Base-by-base conservation (phyloP, 2,888 invertebrate species). In the Elysia crispata region DNA sequence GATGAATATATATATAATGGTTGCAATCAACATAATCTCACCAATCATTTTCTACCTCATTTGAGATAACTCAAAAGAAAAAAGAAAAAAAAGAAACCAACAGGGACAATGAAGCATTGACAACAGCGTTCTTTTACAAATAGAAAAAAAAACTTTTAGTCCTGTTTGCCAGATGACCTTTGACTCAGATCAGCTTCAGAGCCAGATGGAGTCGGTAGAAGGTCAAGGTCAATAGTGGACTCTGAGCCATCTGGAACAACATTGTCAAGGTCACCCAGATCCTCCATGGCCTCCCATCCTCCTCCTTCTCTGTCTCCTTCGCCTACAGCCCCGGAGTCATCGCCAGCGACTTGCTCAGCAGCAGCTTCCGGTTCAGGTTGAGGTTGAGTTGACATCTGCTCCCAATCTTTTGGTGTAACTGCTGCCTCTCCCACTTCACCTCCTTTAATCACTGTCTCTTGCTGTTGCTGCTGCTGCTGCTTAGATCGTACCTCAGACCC, bases 191-290 rank as follows among this genome's bases (percentile, higher is more conserved):
- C 23, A 25, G 50, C 25, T 25, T 79, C 69, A 1, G 75, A 67
- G 60, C 33, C 50, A 13, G 33, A 62, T 23, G 66, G 54, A 25
- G 72, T 41, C 23, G 76, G 80, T 30, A 76, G n/a, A n/a, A 73
- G 64, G 28, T 81, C 77, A n/a, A 77, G 67, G 23, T 81, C 81
- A 33, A 80, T 30, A 6, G 41, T 15, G 1, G 76, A 23, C 13
- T 30, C 60, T n/a, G 70, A 30, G 6, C 31, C 57, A 13, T 75
- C 70, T 15, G 76, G 5, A 30, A 33, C n/a, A 13, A 70, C 25
- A 70, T 18, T 20, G 25, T 80, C 74, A 49, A 77, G 28, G 33
- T 81, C 33, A 23, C 77, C 81, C 33, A 74, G 62, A n/a, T 77
- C 69, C 13, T 20, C 74, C 72, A 70, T 41, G 33, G 15, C 64